These are phyloP conservation scores for Ooceraea biroi DNA, from an alignment of 1,140 invertebrate species.

Conservation along the genomic window DNA sequence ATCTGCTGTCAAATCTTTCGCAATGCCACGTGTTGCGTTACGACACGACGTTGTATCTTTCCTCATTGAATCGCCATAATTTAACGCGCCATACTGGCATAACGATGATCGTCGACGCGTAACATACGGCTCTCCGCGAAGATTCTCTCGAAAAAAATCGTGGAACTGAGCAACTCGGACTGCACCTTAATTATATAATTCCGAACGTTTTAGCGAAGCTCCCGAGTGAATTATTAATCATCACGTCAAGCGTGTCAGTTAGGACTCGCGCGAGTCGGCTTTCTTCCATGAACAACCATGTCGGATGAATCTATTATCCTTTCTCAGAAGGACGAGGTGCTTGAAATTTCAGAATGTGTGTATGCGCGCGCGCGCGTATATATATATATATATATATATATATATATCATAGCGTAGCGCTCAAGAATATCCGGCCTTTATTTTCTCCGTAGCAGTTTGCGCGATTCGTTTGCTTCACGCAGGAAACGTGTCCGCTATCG, in stretches of 20 bases:
- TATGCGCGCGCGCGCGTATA: too few relatives aligned
- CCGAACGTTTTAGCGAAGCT: neutral
- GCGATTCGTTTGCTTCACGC: neutral
- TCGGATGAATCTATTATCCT: neutral
- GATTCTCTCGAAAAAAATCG: constrained; percentile 8
- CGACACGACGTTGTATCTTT: neutral
- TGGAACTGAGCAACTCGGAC: neutral
- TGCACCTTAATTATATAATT: constrained; percentile 23
- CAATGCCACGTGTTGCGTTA: neutral
- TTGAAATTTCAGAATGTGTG: neutral
- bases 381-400: too few relatives aligned
- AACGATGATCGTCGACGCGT: constrained; percentile 30
- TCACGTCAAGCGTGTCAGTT: neutral
- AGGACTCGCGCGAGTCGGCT: neutral
- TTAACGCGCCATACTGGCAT: constrained; percentile 11
- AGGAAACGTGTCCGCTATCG: too few relatives aligned
- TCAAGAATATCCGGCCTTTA: neutral
- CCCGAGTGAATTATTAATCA: neutral
- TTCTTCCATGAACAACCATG: neutral
- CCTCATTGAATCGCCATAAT: constrained; percentile 25
- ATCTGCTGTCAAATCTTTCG: neutral
- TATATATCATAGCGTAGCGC: too few relatives aligned
- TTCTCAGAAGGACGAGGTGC: neutral
- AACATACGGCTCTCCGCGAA: constrained; percentile 20
- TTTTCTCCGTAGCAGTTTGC: constrained; percentile 5